Evolutionary conservation across 2,888 invertebrate genomes (phyloP).

Genomic region (Ennomos quercinarius): DNA sequence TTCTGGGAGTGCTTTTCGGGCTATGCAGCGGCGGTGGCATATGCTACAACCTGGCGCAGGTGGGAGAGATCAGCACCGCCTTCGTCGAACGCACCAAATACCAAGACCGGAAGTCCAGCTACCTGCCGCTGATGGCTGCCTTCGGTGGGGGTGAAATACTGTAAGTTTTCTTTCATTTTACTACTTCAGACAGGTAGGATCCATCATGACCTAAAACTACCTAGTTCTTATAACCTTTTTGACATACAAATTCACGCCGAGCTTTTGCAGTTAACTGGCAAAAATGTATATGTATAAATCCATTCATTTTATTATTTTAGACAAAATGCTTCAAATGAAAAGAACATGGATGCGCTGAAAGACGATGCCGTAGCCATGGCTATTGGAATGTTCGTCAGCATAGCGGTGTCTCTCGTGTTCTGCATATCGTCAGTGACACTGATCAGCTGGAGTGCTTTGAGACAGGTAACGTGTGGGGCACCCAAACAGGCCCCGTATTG

Average conservation of each 20-base stretch:
- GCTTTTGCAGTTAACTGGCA: too few species aligned
- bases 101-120: slow-evolving; percentile 54
- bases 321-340: slow-evolving; percentile 69
- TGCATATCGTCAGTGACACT: slow-evolving; percentile 79
- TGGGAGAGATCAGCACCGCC: slow-evolving; percentile 86
- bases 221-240: too few species aligned
- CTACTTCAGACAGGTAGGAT: slow-evolving; percentile 60
- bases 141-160: slow-evolving; percentile 70
- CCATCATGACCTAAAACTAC: too few species aligned
- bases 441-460: slow-evolving; percentile 84
- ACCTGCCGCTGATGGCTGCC: slow-evolving; percentile 56
- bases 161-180: slow-evolving; percentile 51
- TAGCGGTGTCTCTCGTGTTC: slow-evolving; percentile 55
- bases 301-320: slow-evolving; percentile 49
- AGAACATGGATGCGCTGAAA: slow-evolving; percentile 80
- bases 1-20: slow-evolving; percentile 59
- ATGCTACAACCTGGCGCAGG: slow-evolving; percentile 84
- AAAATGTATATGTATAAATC: too few species aligned
- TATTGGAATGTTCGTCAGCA: slow-evolving; percentile 66
- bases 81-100: slow-evolving; percentile 79
- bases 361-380: slow-evolving; percentile 82
- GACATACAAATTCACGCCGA: too few species aligned
- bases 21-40: slow-evolving; percentile 70
- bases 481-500: too few species aligned
- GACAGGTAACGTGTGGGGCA: slow-evolving; percentile 61